Conservation (phyloP, 1,140 invertebrate genomes). For the Rhyacophila brunnea region DNA sequence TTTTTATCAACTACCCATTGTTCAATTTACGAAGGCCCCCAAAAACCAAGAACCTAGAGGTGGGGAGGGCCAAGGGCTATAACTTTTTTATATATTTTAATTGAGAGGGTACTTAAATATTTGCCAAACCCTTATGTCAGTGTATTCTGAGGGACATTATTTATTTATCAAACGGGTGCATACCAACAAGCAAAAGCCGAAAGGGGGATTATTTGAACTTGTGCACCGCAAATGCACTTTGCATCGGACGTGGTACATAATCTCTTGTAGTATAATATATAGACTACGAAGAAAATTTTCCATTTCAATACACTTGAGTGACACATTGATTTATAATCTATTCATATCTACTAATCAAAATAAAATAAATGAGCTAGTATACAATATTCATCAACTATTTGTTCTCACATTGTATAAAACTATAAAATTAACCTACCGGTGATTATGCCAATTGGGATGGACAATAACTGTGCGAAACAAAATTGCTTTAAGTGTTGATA, state of each 20-base stretch:
- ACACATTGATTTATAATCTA: too few species aligned
- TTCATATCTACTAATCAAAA: too few species aligned
- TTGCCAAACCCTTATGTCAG: slow-evolving; percentile 36
- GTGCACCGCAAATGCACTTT: slow-evolving; percentile 3
- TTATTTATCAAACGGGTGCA: slow-evolving; percentile 37
- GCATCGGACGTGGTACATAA: neutral
- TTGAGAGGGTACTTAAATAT: slow-evolving; percentile 38
- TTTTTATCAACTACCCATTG: slow-evolving; percentile 38
- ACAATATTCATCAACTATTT: too few species aligned
- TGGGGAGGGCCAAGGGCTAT: slow-evolving; percentile 18
- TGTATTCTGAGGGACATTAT: slow-evolving; percentile 37
- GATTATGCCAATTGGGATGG: too few species aligned
- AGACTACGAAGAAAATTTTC: too few species aligned
- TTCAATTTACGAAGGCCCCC: slow-evolving; percentile 21
- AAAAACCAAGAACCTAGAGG: neutral
- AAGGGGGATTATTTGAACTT: slow-evolving; percentile 21
- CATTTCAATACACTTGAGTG: too few species aligned
- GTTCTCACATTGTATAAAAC: too few species aligned
- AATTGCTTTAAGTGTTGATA: too few species aligned
- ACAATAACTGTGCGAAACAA: too few species aligned
- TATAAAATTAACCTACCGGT: too few species aligned
- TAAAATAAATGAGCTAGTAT: too few species aligned
- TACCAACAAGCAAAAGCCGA: slow-evolving; percentile 27
- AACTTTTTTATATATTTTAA: slow-evolving; percentile 37
- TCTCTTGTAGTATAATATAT: neutral